Conservation (phyloP, 2,113 vertebrate genomes). For the Globicephala melas region DNA sequence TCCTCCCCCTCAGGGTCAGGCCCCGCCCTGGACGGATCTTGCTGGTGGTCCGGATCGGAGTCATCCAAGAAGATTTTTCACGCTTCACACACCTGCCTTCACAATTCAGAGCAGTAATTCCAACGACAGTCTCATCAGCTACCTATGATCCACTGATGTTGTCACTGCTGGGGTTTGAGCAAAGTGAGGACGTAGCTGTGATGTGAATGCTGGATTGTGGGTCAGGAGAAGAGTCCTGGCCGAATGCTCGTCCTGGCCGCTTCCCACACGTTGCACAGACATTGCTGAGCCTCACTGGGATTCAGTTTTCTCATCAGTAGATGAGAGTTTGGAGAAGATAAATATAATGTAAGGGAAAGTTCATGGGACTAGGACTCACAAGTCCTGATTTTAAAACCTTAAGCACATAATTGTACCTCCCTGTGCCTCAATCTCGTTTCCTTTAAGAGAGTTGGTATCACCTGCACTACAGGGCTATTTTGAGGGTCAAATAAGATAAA, state of each 20-base stretch:
- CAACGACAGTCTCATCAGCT: neutral
- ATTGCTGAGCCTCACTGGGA: neutral
- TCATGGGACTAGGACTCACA: neutral
- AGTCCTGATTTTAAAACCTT: neutral
- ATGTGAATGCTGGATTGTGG: fast-evolving
- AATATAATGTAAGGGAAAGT: neutral
- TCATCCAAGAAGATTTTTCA: neutral
- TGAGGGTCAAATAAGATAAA: neutral
- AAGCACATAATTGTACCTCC: neutral
- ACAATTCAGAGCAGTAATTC: neutral
- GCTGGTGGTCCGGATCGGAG: neutral
- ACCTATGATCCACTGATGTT: too few relatives aligned
- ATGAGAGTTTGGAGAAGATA: neutral
- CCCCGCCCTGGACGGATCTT: too few relatives aligned
- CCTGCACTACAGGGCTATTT: neutral
- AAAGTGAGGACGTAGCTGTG: fast-evolving
- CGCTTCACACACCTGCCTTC: neutral
- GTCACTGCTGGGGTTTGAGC: neutral
- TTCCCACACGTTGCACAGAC: fast-evolving
- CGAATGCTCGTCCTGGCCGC: fast-evolving
- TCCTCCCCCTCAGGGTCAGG: too few relatives aligned
- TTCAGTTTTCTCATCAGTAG: neutral
- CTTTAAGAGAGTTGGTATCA: neutral
- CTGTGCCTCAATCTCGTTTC: neutral
- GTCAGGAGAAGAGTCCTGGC: neutral